These are phyloP conservation scores for Nymphalis c-album DNA, from an alignment of 2,888 invertebrate species.

Conservation along the genomic window DNA sequence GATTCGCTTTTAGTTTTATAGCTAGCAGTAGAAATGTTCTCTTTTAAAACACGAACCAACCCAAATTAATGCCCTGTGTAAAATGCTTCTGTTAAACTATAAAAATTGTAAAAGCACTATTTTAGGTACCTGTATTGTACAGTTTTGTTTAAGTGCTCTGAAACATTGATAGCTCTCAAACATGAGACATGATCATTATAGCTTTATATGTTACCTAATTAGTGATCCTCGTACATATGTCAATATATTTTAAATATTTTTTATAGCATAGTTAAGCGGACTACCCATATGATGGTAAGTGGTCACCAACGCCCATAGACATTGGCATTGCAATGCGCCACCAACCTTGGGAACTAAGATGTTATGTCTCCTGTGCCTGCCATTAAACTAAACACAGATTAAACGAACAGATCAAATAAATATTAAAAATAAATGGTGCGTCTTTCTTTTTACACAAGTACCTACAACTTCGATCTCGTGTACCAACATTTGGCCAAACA, in stretches of 20 bases:
- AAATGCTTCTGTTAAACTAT: constrained; percentile 36
- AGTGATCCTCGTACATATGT: not conserved
- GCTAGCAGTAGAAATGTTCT: constrained; percentile 51
- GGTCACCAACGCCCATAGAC: too few species aligned
- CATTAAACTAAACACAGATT: too few species aligned
- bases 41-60: constrained; percentile 49
- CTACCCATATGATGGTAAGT: too few species aligned
- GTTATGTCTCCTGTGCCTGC: too few species aligned
- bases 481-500: not conserved
- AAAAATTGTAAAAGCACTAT: constrained; percentile 16
- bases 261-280: too few species aligned
- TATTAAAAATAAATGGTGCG: too few species aligned
- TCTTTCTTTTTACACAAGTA: too few species aligned
- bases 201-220: not conserved
- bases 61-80: constrained; percentile 50
- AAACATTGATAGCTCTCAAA: constrained; percentile 5
- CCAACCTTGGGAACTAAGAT: too few species aligned
- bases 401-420: too few species aligned
- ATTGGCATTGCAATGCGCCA: too few species aligned
- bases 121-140: not conserved
- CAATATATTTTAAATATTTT: not conserved
- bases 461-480: not conserved
- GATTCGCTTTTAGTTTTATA: constrained; percentile 63
- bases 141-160: not conserved
- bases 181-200: not conserved